Percentiles rank a stretch among this genome's conserved stretches.
These are phyloP conservation scores for Drosophila multiciliata DNA, from an alignment of 2,888 invertebrate genomes.

Conservation along the genomic window DNA sequence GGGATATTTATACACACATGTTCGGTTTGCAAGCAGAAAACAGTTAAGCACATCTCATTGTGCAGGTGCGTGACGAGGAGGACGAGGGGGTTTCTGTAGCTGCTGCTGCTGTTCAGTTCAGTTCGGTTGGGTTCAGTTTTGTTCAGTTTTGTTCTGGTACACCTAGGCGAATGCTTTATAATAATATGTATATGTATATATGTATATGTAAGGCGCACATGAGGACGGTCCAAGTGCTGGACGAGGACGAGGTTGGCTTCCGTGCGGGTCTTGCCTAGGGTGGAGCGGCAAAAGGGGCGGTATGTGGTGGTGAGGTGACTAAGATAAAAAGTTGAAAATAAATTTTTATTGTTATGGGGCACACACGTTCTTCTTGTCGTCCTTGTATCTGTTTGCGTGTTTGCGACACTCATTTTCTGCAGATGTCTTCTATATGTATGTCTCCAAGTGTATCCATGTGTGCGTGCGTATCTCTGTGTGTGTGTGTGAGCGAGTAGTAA, in stretches of 20 bases:
- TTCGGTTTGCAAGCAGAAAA: conserved; percentile 66
- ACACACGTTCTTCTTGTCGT: conserved; percentile 74
- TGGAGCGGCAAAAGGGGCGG: not conserved
- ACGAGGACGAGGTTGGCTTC: conserved; percentile 38
- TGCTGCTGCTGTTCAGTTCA: conserved; percentile 9
- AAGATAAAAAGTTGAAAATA: conserved; percentile 79
- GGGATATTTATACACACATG: conserved; percentile 69
- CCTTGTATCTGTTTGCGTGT: conserved; percentile 80
- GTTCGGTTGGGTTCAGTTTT: conserved; percentile 13
- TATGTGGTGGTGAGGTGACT: conserved; percentile 26
- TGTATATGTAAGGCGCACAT: conserved; percentile 28
- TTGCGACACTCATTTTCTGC: conserved; percentile 79
- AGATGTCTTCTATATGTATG: conserved; percentile 67
- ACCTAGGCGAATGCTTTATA: conserved; percentile 79
- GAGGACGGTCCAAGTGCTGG: conserved; percentile 55
- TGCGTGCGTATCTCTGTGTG: conserved; percentile 1
- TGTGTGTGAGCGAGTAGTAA: conserved; percentile 29
- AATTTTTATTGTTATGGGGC: conserved; percentile 80
- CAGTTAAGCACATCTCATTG: conserved; percentile 63
- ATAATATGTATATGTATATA: conserved; percentile 75
- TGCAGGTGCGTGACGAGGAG: not conserved
- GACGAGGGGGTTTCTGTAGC: not conserved
- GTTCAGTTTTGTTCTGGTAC: conserved; percentile 49
- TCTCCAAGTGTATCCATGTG: conserved; percentile 11
- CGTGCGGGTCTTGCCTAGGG: conserved; percentile 11